Conservation (phyloP, 2,113 vertebrate genomes). For the Strix aluco region DNA sequence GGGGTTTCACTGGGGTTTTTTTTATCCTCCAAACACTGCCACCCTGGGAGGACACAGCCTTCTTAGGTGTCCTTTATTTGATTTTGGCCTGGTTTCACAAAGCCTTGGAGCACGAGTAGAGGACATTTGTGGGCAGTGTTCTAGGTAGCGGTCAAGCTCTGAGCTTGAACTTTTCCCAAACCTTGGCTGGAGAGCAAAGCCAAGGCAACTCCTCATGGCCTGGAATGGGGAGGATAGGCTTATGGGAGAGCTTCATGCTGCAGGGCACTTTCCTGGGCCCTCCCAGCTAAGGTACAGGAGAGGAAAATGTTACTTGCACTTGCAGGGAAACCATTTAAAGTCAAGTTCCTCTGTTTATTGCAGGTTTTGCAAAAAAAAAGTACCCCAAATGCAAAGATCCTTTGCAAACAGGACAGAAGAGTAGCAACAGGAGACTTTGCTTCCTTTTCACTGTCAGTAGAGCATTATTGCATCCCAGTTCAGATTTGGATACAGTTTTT, state of each 20-base stretch:
- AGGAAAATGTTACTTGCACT: background rate
- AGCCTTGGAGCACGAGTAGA: background rate
- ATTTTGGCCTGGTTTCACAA: background rate
- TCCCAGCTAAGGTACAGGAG: background rate
- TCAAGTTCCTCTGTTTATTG: background rate
- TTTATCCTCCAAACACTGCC: background rate
- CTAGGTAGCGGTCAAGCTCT: background rate
- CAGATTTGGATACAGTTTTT: background rate
- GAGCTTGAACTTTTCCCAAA: background rate
- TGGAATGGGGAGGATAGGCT: background rate
- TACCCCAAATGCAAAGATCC: background rate
- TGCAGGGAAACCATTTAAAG: background rate
- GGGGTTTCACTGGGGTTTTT: background rate
- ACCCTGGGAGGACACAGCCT: background rate
- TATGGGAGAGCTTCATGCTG: background rate
- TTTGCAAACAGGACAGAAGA: background rate
- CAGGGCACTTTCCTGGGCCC: background rate
- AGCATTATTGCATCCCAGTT: rapidly evolving
- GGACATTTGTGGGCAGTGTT: background rate
- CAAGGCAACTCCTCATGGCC: background rate
- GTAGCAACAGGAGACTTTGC: background rate
- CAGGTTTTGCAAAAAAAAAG: background rate
- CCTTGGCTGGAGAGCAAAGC: background rate
- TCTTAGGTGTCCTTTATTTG: background rate
- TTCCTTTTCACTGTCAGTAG: background rate